A percentile compares a stretch with the other conserved stretches of the same genome.
Conservation (phyloP, 2,113 vertebrate species). For the Entelurus aequoreus region DNA sequence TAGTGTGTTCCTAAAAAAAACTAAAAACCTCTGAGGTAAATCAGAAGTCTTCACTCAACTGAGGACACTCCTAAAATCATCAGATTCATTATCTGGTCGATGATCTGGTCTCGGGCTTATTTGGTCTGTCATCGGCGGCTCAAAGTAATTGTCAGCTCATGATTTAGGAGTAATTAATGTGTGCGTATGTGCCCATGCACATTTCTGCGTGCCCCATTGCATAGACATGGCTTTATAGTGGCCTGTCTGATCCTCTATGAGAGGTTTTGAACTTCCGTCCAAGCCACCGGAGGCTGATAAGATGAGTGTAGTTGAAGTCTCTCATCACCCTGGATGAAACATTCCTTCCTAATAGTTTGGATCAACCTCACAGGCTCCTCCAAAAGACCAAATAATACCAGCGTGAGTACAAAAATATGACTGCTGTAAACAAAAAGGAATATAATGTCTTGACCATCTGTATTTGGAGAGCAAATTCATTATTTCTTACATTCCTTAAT, state of each 20-base stretch:
- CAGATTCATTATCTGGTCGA: constrained; percentile 38
- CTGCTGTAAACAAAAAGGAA: too few relatives aligned
- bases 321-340: constrained; percentile 84
- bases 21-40: not conserved
- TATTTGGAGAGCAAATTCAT: too few relatives aligned
- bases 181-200: constrained; percentile 14
- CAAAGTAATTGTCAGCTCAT: constrained; percentile 71
- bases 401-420: too few relatives aligned
- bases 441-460: too few relatives aligned
- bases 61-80: constrained; percentile 20
- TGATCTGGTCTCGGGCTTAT: constrained; percentile 64
- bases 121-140: constrained; percentile 74
- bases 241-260: constrained; percentile 34
- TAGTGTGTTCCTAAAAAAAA: too few relatives aligned
- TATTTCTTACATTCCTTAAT: too few relatives aligned
- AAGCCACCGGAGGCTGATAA: constrained; percentile 79
- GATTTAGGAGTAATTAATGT: constrained; percentile 72
- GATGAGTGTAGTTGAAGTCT: constrained; percentile 76
- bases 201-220: constrained; percentile 12
- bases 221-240: constrained; percentile 33
- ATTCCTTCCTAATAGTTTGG: constrained; percentile 82
- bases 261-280: constrained; percentile 65
- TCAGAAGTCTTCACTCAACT: constrained; percentile 4
- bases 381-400: not conserved
- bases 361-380: constrained; percentile 41